Conservation (phyloP, 2,888 invertebrate genomes). For the Archips crataeganus region DNA sequence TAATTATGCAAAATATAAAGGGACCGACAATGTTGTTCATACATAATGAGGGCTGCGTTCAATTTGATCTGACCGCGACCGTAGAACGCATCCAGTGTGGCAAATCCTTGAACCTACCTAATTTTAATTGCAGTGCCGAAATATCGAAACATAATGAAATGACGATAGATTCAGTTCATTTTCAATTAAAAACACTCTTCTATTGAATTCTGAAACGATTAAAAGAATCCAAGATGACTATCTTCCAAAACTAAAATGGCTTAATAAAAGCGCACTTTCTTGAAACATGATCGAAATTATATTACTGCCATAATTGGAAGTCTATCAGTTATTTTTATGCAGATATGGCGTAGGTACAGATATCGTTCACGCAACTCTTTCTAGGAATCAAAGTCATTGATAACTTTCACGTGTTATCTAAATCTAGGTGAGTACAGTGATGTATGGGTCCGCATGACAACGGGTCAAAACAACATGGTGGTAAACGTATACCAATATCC, state of each 20-base stretch:
- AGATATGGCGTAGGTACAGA: neutral
- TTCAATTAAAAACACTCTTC: too few relatives aligned
- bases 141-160: too few relatives aligned
- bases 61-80: too few relatives aligned
- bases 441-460: neutral
- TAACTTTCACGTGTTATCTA: conserved; percentile 2
- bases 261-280: neutral
- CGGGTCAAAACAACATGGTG: neutral
- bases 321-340: conserved; percentile 16
- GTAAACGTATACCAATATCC: neutral
- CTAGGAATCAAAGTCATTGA: conserved; percentile 23
- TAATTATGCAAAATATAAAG: too few relatives aligned
- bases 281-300: neutral
- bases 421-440: neutral
- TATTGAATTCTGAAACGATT: too few relatives aligned
- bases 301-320: conserved; percentile 7
- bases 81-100: too few relatives aligned
- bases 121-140: too few relatives aligned
- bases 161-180: too few relatives aligned
- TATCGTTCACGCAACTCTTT: conserved; percentile 18
- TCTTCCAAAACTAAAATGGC: neutral
- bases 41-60: too few relatives aligned
- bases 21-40: too few relatives aligned
- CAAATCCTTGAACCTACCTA: too few relatives aligned
- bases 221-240: too few relatives aligned